Base-by-base conservation (phyloP, 1,140 invertebrate genomes). In the Drosophila simulans region DNA sequence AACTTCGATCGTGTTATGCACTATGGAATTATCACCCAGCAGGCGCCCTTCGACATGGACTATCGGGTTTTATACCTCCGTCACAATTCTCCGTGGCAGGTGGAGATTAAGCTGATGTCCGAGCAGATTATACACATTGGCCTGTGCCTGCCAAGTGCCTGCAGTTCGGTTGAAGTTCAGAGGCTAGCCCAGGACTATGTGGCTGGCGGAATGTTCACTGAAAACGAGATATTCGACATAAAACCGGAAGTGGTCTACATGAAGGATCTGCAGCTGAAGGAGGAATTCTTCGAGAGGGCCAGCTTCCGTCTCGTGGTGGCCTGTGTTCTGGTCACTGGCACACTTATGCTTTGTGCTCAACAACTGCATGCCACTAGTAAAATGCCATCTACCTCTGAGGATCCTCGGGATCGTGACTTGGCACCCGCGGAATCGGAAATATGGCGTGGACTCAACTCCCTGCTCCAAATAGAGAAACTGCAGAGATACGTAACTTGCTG, bases 61-160 rank as follows among this genome's bases (percentile, higher is more conserved):
- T 92, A 92, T 59, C 68, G 91, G 0, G 88, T 92, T 0, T 51
- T 92, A 4, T 92, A 92, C 37, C 54, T 92, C 52, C 54, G 90
- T 1, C 92, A 92, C 64, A 70, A 85, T 48, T 92, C 92, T 0
- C 91, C 92, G 0, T 92, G 92, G 92, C 92, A 92, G 56, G 88
- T 92, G 43, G 92, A 92, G 52, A 91, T 92, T 5, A 92, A 92
- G 48, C 75, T 92, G 27, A 89, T 91, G 81, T 85, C 91, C 4
- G 91, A 92, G 59, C 81, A 91, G 64, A 91, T 92, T 12, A 91
- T 92, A 2, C 92, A 92, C 59, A 75, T 92, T 46, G 92, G 92
- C 0, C 72, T 92, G 10, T 92, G 92, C 37, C 72, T 92, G 51
- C 92, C 92, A 10, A 80, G 66, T 12, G 68, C 91, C 25, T 92